These are phyloP conservation scores for Celastrina argiolus DNA, from an alignment of 2,888 invertebrate genomes.

Conservation along the genomic window DNA sequence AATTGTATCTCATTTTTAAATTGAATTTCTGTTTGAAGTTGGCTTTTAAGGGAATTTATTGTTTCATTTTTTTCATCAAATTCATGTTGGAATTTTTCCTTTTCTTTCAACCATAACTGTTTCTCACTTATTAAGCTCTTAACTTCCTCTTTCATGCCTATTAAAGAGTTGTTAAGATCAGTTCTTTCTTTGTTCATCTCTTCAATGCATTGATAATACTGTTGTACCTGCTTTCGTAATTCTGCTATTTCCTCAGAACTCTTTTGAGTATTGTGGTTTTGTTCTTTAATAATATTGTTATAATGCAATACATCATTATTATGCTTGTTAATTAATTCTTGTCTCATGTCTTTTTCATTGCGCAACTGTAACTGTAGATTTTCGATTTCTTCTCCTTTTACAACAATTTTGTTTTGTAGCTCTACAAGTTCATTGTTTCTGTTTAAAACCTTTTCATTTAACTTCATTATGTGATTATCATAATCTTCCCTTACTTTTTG, in stretches of 20 bases:
- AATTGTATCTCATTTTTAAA: slow-evolving; percentile 48
- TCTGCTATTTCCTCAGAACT: slow-evolving; percentile 44
- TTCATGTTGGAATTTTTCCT: slow-evolving; percentile 42
- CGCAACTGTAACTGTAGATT: slow-evolving; percentile 47
- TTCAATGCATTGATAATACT: slow-evolving; percentile 37
- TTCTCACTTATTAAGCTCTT: slow-evolving; percentile 46
- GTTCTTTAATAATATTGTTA: slow-evolving; percentile 38
- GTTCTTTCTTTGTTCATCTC: slow-evolving; percentile 46
- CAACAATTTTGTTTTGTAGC: slow-evolving; percentile 56
- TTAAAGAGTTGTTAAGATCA: slow-evolving; percentile 39
- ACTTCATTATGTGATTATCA: slow-evolving; percentile 57
- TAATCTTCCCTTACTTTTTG: slow-evolving; percentile 53
- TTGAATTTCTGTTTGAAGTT: slow-evolving; percentile 52
- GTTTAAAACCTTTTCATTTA: slow-evolving; percentile 62
- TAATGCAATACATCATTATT: slow-evolving; percentile 42
- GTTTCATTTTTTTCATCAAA: slow-evolving; percentile 51
- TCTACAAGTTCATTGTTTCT: slow-evolving; percentile 65
- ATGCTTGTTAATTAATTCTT: slow-evolving; percentile 45
- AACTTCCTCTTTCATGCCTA: slow-evolving; percentile 40
- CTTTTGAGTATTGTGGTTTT: slow-evolving; percentile 42
- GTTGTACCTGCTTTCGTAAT: slow-evolving; percentile 41
- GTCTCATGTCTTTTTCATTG: slow-evolving; percentile 47
- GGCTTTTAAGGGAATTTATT: slow-evolving; percentile 48
- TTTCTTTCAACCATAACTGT: slow-evolving; percentile 41
- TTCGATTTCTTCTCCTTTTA: slow-evolving; percentile 58